Conservation (phyloP, 2,888 invertebrate species). For the Pachliopta kotzebuea region DNA sequence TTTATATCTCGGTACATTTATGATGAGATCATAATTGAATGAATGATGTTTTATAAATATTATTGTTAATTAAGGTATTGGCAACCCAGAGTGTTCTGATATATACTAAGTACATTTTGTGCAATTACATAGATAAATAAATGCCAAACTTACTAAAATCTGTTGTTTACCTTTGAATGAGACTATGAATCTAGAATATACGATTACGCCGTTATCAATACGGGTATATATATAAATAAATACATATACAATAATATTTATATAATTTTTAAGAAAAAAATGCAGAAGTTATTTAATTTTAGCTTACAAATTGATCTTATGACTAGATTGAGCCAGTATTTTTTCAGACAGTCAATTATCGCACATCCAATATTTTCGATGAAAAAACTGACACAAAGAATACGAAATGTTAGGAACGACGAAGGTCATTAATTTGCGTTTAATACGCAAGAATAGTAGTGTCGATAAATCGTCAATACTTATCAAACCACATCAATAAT, state of each 20-base stretch:
- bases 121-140: slow-evolving; percentile 70
- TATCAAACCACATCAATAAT: slow-evolving; percentile 62
- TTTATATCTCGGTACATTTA: slow-evolving; percentile 51
- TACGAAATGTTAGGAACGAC: slow-evolving; percentile 74
- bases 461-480: slow-evolving; percentile 30
- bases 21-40: slow-evolving; percentile 71
- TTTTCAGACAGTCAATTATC: slow-evolving; percentile 58
- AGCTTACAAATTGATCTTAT: slow-evolving; percentile 76
- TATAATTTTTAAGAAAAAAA: slow-evolving; percentile 58
- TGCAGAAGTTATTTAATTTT: slow-evolving; percentile 63
- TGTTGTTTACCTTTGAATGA: slow-evolving; percentile 49
- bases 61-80: slow-evolving; percentile 42
- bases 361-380: slow-evolving; percentile 52
- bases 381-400: slow-evolving; percentile 71
- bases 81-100: slow-evolving; percentile 51
- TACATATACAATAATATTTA: slow-evolving; percentile 41
- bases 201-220: slow-evolving; percentile 49
- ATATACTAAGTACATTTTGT: slow-evolving; percentile 77
- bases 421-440: slow-evolving; percentile 47
- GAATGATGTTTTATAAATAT: slow-evolving; percentile 55
- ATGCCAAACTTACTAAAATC: slow-evolving; percentile 60
- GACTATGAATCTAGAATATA: slow-evolving; percentile 54
- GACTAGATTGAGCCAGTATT: slow-evolving; percentile 80
- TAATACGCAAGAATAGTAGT: slow-evolving; percentile 39
- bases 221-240: slow-evolving; percentile 36